A percentile compares a stretch with the other conserved stretches of the same genome.
These are phyloP conservation scores for Zaprionus lachaisei DNA, from an alignment of 1,140 invertebrate species.

Conservation along the genomic window DNA sequence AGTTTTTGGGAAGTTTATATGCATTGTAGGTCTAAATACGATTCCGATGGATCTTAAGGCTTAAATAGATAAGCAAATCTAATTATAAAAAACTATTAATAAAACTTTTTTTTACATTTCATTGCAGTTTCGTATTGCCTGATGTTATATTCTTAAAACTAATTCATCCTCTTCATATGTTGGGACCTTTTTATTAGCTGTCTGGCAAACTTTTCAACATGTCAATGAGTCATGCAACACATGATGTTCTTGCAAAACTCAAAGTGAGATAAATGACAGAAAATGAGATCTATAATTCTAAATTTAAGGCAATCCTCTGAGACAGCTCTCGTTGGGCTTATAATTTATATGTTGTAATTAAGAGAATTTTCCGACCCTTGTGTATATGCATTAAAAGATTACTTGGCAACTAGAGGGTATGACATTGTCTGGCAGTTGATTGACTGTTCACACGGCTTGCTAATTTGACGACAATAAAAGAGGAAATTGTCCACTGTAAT, in stretches of 20 bases:
- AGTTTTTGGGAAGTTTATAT: not conserved
- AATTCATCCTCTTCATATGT: not conserved
- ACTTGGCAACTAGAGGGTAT: constrained; percentile 2
- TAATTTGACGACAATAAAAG: constrained; percentile 41
- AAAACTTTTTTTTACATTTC: not conserved
- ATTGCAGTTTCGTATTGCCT: not conserved
- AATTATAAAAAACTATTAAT: not conserved
- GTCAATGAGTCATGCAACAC: not conserved
- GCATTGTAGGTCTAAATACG: not conserved
- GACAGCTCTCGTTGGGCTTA: not conserved
- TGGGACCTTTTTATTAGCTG: not conserved
- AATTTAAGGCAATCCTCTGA: constrained; percentile 9
- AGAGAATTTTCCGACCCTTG: not conserved
- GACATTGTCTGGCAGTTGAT: not conserved
- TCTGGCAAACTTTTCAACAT: not conserved
- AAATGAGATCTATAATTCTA: constrained; percentile 5
- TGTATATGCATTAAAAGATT: no score
- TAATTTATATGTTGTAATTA: constrained; percentile 4
- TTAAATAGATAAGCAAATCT: not conserved
- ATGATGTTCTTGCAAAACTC: not conserved
- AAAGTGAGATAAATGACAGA: constrained; percentile 1
- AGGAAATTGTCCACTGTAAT: constrained; percentile 38
- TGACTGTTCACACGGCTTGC: constrained; percentile 26
- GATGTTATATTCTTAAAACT: not conserved
- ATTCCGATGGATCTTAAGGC: not conserved